These are phyloP conservation scores for Eolophus roseicapilla DNA, from an alignment of 2,113 vertebrate genomes.

Conservation along the genomic window DNA sequence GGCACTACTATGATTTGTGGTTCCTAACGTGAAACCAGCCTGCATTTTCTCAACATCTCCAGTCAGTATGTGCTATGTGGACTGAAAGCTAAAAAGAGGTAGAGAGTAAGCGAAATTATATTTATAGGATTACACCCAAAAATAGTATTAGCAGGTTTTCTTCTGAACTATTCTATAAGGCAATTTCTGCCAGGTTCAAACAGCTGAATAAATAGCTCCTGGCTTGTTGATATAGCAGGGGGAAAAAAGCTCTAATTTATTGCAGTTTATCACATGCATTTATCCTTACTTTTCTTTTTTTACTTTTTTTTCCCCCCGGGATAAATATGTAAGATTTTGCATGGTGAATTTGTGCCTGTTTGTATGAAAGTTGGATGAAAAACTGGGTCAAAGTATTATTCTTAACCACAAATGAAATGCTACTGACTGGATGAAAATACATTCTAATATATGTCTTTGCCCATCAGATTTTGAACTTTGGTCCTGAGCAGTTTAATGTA, in stretches of 20 bases:
- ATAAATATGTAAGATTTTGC: neutral
- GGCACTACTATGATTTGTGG: neutral
- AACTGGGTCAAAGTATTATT: slow-evolving; percentile 8
- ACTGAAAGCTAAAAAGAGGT: neutral
- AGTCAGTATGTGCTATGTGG: neutral
- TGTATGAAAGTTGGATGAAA: slow-evolving; percentile 13
- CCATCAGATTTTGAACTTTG: neutral
- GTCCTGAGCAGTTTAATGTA: neutral
- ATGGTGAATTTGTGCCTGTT: neutral
- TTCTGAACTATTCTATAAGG: neutral
- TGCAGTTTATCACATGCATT: neutral
- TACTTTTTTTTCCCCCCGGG: neutral
- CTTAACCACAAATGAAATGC: neutral
- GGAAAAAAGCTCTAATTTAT: neutral
- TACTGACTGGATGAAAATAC: neutral
- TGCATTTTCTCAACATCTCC: neutral
- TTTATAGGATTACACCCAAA: neutral
- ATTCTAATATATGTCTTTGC: neutral
- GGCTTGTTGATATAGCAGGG: neutral
- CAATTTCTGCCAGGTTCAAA: slow-evolving; percentile 16
- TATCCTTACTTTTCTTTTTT: neutral
- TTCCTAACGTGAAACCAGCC: neutral
- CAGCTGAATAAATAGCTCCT: slow-evolving; percentile 41
- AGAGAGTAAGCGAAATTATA: neutral
- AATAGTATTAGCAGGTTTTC: neutral